phyloP scores from a whole-genome alignment of 2,113 vertebrate species.

The Entelurus aequoreus region DNA sequence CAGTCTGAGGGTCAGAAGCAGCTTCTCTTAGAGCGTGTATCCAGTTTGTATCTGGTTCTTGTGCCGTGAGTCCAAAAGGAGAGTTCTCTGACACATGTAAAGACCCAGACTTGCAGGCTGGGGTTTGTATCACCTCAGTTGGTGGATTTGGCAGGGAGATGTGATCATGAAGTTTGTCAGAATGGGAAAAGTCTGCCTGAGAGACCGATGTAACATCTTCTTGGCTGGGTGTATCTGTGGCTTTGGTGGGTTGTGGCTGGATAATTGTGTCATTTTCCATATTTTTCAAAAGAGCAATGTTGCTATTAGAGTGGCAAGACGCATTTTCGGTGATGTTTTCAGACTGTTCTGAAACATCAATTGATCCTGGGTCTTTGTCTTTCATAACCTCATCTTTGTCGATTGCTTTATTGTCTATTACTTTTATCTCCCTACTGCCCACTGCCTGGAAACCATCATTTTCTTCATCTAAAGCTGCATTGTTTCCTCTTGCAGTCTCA shows the following conservation, averaged over 20 bases:
- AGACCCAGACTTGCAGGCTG: neutral
- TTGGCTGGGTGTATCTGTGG: neutral
- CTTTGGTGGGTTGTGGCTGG: conserved; percentile 6
- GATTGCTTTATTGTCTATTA: conserved; percentile 25
- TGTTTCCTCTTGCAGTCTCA: conserved; percentile 33
- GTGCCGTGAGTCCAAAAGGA: conserved; percentile 1
- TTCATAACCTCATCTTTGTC: conserved; percentile 22
- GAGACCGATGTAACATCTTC: conserved; percentile 6
- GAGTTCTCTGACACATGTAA: conserved; percentile 17
- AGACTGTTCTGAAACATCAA: conserved; percentile 6
- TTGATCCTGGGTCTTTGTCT: conserved; percentile 8
- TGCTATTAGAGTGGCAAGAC: conserved; percentile 16
- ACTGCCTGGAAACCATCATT: conserved; percentile 26
- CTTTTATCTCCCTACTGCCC: conserved; percentile 19
- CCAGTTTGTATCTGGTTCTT: conserved; percentile 56
- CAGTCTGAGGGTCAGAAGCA: conserved; percentile 43
- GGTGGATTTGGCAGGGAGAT: conserved; percentile 7
- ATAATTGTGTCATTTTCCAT: conserved; percentile 15
- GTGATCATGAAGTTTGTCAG: conserved; percentile 12
- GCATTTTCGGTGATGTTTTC: conserved; percentile 12
- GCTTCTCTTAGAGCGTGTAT: conserved; percentile 62
- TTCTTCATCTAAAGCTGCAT: conserved; percentile 33
- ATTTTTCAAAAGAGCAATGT: conserved; percentile 2
- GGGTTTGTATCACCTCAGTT: conserved; percentile 6
- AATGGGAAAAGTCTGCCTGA: neutral